Base-by-base conservation (phyloP, 1,140 invertebrate species). In the Pseudomyrmex pallidus region DNA sequence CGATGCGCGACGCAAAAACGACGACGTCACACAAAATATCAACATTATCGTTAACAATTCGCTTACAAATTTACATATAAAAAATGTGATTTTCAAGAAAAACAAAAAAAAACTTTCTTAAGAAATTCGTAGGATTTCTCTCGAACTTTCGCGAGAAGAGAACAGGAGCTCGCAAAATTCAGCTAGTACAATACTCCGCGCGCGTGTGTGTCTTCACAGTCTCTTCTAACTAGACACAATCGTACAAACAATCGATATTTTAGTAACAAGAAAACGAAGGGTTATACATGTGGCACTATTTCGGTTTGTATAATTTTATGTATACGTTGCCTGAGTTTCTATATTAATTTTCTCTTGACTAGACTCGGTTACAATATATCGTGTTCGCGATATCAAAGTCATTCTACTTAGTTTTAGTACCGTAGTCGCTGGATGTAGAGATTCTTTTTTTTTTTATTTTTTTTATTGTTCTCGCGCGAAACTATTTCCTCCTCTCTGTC, bases 281-380 rank as follows among this genome's bases (percentile, higher is more conserved):
- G 7, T 15, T 61, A 82, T 74, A 25, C n/a, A 70, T 25, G 72
- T 87, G 85, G 85, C 85, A 86, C 85, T 86, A 76, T 72, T 83
- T 52, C 2, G 25, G 25, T 25, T 25, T 25, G 25, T 25, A 25
- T 25, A 25, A 25, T 25, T 25, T 25, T 25, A 25, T 25, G 2
- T 25, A 25, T 63, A 7, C 74, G 68, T 67, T 44, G 85, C 66
- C 72, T 62, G 78, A 86, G 78, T 87, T 66, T 15, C 35, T 70
- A 59, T 25, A 59, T 12, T 35, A 10, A 56, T 12, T 62, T 52
- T 74, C 61, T 22, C 25, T 13, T 83, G 85, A 86, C 85, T 87
- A 87, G 78, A 76, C 52, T 83, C 35, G 25, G 64, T 64, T 57
- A 35, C 22, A 52, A 62, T 35, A 25, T 25, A 25, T 25, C 25